Evolutionary conservation across 2,888 invertebrate genomes (phyloP), one percentile per base, ranked within the genome.

Genomic region (Protodeltote pygarga): DNA sequence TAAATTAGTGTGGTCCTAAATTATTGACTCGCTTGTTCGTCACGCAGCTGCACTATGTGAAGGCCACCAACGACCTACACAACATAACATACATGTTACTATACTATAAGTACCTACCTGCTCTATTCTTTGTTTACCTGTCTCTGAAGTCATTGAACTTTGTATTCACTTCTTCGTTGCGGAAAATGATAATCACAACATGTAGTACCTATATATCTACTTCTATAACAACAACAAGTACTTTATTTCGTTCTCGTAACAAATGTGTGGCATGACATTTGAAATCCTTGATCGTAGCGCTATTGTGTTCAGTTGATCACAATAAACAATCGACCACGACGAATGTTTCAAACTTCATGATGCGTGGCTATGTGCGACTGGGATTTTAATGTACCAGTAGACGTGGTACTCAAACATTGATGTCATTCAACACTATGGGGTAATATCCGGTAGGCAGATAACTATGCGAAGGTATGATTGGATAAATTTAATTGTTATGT

Each of bases 291-390:
- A 15, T 2, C 21, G 9, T 11, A 1, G 4, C 9, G n/a, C 5
- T 3, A 31, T 3, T 10, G 3, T 9, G n/a, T n/a, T n/a, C n/a
- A n/a, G n/a, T n/a, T n/a, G 9, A 41, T 13, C 8, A 16, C n/a
- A 40, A 32, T 14, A 17, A 21, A 13, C 5, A 21, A 33, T 9
- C 14, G 17, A 11, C 19, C 9, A 4, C 16, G n/a, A 16, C 10
- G 10, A 32, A 34, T 42, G 29, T 24, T 29, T 51, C 11, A 42
- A 28, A 34, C 13, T n/a, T n/a, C n/a, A 35, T 51, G 44, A 31
- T 19, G 14, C 13, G 14, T 11, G 17, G 10, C 10, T 3, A 37
- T 37, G 10, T 32, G 19, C 46, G 27, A 31, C 8, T 19, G 13
- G 31, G 46, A 37, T 45, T 5, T 19, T 25, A 23, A 3, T 0